phyloP scores from a whole-genome alignment of 2,888 invertebrate species.

The Macaria notata region DNA sequence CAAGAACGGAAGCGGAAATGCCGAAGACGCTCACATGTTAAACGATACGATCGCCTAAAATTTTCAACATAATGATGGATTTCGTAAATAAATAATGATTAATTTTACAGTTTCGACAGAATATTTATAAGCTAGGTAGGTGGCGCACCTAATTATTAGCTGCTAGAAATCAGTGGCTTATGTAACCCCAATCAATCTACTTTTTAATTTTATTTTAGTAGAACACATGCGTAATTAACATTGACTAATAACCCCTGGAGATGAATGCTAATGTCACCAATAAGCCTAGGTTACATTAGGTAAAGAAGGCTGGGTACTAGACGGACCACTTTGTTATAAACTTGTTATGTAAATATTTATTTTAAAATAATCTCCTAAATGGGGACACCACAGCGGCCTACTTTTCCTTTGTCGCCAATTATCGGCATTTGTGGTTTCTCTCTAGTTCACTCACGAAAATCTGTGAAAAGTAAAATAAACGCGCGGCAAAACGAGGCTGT shows the following conservation, averaged over 20 bases:
- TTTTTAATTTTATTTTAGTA: constrained; percentile 20
- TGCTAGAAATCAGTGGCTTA: constrained; percentile 20
- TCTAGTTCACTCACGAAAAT: constrained; percentile 19
- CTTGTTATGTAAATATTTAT: constrained; percentile 34
- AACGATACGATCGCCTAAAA: not conserved
- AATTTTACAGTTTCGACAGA: constrained; percentile 15
- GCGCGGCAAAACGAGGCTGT: not conserved
- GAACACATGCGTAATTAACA: constrained; percentile 18
- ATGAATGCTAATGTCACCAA: constrained; percentile 8
- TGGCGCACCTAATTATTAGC: constrained; percentile 5
- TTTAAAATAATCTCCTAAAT: constrained; percentile 25
- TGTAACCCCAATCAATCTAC: constrained; percentile 23
- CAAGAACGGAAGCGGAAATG: constrained; percentile 14
- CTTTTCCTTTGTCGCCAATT: constrained; percentile 43
- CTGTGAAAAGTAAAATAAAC: constrained; percentile 8
- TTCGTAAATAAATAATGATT: constrained; percentile 7
- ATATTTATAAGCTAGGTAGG: constrained; percentile 11
- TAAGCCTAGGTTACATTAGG: constrained; percentile 9
- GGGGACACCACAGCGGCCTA: constrained; percentile 43
- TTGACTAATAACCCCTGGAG: constrained; percentile 5
- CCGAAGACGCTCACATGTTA: not conserved
- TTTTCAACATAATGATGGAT: constrained; percentile 9
- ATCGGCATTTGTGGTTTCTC: constrained; percentile 37
- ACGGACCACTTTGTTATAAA: constrained; percentile 18
- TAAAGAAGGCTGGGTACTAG: constrained; percentile 4